Evolutionary conservation across 92 coral and sea anemone genomes (phyloP).

Genomic region (Zoanthus sansibaricus): DNA sequence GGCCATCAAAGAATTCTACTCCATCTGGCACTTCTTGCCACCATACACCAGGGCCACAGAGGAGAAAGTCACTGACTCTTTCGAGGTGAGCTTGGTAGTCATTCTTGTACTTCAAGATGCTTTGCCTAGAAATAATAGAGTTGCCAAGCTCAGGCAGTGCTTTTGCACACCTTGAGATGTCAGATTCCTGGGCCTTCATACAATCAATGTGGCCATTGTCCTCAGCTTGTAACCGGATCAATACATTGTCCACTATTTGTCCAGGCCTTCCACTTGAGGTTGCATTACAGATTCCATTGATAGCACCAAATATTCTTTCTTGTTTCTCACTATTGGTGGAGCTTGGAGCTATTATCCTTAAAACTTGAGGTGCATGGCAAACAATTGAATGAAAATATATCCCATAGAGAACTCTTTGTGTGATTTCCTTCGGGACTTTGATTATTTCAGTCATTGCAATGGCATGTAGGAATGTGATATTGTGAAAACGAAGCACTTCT

Average conservation of each 20-base stretch:
- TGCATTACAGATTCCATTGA: slow-evolving; percentile 21
- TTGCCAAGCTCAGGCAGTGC: slow-evolving; percentile 20
- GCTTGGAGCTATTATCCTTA: slow-evolving; percentile 7
- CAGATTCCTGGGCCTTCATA: not conserved
- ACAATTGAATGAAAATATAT: slow-evolving; percentile 52
- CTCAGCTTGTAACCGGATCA: slow-evolving; percentile 6
- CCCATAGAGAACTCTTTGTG: slow-evolving; percentile 56
- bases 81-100: slow-evolving; percentile 55
- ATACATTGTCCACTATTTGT: not conserved
- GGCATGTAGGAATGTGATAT: slow-evolving; percentile 32
- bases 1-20: slow-evolving; percentile 32
- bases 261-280: slow-evolving; percentile 22
- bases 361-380: slow-evolving; percentile 44
- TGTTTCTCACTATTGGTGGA: slow-evolving; percentile 29
- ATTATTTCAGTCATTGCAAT: slow-evolving; percentile 24
- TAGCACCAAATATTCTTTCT: slow-evolving; percentile 25
- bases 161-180: slow-evolving; percentile 27
- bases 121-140: slow-evolving; percentile 24
- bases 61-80: slow-evolving; percentile 39
- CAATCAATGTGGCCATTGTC: not conserved
- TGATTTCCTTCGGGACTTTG: slow-evolving; percentile 23
- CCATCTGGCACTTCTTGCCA: slow-evolving; percentile 16
- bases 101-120: slow-evolving; percentile 7
- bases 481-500: slow-evolving; percentile 36
- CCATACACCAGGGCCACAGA: slow-evolving; percentile 48